These are phyloP conservation scores for Mergus octosetaceus DNA, from an alignment of 2,797 vertebrate genomes.

Conservation along the genomic window DNA sequence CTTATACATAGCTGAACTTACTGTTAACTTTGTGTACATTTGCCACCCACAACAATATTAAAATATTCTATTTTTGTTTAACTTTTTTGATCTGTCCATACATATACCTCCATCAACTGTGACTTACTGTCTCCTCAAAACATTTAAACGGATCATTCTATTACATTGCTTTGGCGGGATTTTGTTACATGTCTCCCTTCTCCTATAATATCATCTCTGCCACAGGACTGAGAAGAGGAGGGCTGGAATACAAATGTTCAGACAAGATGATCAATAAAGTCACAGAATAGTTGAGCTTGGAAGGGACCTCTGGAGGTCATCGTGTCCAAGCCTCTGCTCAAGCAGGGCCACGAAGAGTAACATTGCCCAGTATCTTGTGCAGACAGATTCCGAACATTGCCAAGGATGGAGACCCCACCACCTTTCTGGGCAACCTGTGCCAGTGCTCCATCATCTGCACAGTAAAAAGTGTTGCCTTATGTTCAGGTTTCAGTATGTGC, in stretches of 20 bases:
- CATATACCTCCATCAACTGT: neutral
- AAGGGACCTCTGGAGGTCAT: neutral
- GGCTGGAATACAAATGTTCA: neutral
- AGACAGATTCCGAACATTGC: neutral
- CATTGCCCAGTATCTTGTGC: neutral
- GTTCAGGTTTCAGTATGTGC: neutral
- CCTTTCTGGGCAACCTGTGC: neutral
- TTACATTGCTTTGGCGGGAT: neutral
- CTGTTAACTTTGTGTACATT: neutral
- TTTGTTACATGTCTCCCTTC: neutral
- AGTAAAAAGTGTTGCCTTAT: neutral
- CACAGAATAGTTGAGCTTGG: neutral
- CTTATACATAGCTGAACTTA: neutral
- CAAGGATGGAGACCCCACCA: neutral
- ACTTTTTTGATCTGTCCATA: neutral
- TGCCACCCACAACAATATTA: neutral
- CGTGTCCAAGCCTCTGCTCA: neutral
- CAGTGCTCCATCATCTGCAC: neutral
- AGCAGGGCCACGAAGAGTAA: neutral
- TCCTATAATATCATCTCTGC: neutral
- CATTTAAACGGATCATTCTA: neutral
- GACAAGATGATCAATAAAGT: neutral
- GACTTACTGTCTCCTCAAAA: neutral
- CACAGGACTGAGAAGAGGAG: neutral
- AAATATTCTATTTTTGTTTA: neutral